Percentiles rank a stretch among this genome's conserved stretches.
Conservation (phyloP, 1,140 invertebrate genomes). For the Thaumetopoea pityocampa region DNA sequence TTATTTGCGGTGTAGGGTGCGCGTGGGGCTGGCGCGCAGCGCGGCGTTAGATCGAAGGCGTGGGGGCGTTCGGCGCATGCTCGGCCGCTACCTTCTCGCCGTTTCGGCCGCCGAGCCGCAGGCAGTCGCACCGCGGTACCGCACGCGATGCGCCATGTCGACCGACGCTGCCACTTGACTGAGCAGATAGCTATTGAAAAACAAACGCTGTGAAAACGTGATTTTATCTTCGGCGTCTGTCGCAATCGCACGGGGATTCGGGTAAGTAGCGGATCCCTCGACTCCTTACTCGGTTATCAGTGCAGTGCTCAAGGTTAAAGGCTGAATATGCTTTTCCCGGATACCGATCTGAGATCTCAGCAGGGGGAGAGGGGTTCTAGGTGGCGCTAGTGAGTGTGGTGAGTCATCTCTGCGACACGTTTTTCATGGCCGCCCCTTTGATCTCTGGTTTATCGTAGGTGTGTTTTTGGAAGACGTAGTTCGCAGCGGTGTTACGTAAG, state of each 20-base stretch:
- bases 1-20: constrained; percentile 64
- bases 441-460: constrained; percentile 43
- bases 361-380: constrained; percentile 33
- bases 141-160: constrained; percentile 59
- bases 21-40: constrained; percentile 43
- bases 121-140: constrained; percentile 65
- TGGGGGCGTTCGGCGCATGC: constrained; percentile 45
- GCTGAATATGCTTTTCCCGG: constrained; percentile 43
- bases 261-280: constrained; percentile 49
- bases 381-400: constrained; percentile 58
- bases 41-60: constrained; percentile 61
- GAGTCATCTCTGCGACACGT: constrained; percentile 71
- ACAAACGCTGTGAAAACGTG: constrained; percentile 41
- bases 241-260: constrained; percentile 32
- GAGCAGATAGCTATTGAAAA: constrained; percentile 53
- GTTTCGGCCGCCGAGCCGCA: constrained; percentile 48
- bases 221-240: constrained; percentile 35
- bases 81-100: constrained; percentile 29
- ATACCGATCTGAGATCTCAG: constrained; percentile 32
- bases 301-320: constrained; percentile 48
- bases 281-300: constrained; percentile 16
- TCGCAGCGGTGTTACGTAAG: constrained; percentile 69
- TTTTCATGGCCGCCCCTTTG: constrained; percentile 67
- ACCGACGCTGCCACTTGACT: constrained; percentile 57
- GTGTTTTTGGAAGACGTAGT: constrained; percentile 45